Percentiles rank a stretch among this genome's conserved stretches.
Conservation (phyloP, 2,888 invertebrate species). For the Argyra leucocephala region DNA sequence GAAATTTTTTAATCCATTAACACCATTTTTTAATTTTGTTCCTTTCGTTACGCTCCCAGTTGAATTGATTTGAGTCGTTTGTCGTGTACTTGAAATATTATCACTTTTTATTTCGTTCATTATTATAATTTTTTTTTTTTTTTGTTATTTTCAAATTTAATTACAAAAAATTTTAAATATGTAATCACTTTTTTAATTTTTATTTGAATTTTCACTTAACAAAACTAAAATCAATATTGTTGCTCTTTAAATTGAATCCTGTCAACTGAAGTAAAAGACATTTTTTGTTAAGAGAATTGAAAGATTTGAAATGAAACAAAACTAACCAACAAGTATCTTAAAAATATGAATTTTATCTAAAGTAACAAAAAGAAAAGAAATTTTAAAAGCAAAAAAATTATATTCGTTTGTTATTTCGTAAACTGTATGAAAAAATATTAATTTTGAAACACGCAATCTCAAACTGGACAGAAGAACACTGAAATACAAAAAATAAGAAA, state of each 20-base stretch:
- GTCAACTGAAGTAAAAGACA: neutral
- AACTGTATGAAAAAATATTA: neutral
- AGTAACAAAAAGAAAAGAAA: neutral
- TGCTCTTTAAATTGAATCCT: neutral
- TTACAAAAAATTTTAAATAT: neutral
- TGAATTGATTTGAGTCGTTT: neutral
- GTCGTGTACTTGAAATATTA: neutral
- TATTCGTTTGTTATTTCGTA: no score
- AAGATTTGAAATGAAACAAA: neutral
- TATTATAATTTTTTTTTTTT: neutral
- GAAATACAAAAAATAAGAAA: neutral
- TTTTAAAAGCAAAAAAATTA: neutral
- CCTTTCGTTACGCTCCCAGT: neutral
- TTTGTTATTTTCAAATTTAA: neutral
- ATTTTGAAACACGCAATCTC: slow-evolving; percentile 11
- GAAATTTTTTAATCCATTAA: neutral
- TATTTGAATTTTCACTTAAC: neutral
- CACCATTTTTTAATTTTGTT: neutral
- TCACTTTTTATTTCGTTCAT: neutral
- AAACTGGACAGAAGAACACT: neutral
- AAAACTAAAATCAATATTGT: neutral
- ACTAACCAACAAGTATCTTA: neutral
- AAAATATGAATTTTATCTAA: neutral
- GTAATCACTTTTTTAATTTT: neutral
- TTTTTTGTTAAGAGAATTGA: no score